A percentile compares a stretch with the other conserved stretches of the same genome.
phyloP scores from a whole-genome alignment of 2,113 vertebrate genomes.

The Struthio camelus region DNA sequence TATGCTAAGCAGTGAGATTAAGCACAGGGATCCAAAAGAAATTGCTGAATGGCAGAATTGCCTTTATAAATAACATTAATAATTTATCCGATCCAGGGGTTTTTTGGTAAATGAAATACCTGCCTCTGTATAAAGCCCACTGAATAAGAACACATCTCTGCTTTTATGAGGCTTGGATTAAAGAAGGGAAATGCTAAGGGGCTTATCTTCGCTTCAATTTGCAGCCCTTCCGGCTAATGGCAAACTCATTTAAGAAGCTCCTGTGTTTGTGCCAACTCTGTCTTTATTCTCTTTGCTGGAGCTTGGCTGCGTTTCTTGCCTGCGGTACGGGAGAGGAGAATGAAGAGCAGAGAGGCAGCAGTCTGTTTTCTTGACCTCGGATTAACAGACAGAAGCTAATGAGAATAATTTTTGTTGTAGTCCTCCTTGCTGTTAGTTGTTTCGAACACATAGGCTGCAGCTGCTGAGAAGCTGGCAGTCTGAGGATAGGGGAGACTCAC shows the following conservation, averaged over 20 bases:
- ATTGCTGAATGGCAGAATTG: conserved; percentile 73
- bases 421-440: background rate
- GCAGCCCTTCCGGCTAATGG: conserved; percentile 69
- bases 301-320: conserved; percentile 54
- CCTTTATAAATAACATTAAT: conserved; percentile 76
- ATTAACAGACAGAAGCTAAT: conserved; percentile 54
- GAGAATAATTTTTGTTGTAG: background rate
- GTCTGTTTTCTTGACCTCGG: conserved; percentile 62
- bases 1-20: conserved; percentile 72
- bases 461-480: background rate
- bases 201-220: conserved; percentile 72
- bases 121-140: conserved; percentile 67
- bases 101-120: conserved; percentile 65
- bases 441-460: background rate
- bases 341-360: conserved; percentile 10
- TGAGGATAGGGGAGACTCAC: background rate
- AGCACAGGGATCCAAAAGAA: conserved; percentile 63
- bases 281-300: conserved; percentile 30
- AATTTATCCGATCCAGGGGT: conserved; percentile 67
- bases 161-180: conserved; percentile 66
- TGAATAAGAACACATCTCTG: conserved; percentile 68
- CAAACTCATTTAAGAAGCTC: conserved; percentile 68
- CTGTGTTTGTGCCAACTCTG: conserved; percentile 65
- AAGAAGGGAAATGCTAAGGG: conserved; percentile 67
- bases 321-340: background rate